phyloP scores from a whole-genome alignment of 1,140 invertebrate genomes.

The Zaprionus vittiger region DNA sequence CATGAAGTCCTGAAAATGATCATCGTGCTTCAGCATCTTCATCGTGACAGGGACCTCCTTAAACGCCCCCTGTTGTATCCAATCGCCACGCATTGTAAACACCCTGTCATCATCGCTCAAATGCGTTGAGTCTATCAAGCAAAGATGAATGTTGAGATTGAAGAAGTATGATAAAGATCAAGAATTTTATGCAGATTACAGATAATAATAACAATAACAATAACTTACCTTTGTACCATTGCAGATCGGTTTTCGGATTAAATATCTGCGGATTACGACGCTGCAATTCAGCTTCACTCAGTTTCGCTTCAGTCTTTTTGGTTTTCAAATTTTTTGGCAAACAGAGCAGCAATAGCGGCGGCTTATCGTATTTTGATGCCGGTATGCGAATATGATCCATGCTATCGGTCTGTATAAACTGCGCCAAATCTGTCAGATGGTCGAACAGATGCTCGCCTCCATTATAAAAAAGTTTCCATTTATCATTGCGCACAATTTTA shows the following conservation, averaged over 20 bases:
- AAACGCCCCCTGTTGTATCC: conserved; percentile 86
- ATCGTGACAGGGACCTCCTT: conserved; percentile 91
- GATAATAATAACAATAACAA: neutral
- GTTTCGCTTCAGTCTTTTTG: conserved; percentile 79
- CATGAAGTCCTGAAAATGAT: conserved; percentile 89
- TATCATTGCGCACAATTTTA: conserved; percentile 85
- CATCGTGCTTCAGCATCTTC: conserved; percentile 89
- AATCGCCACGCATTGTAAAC: conserved; percentile 88
- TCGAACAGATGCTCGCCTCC: conserved; percentile 51
- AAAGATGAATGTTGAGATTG: neutral
- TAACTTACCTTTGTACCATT: conserved; percentile 87
- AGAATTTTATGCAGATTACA: neutral
- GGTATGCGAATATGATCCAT: conserved; percentile 87
- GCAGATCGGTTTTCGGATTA: conserved; percentile 86
- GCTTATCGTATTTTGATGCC: conserved; percentile 93
- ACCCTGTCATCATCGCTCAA: conserved; percentile 87
- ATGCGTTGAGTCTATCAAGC: conserved; percentile 86
- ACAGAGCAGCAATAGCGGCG: conserved; percentile 89
- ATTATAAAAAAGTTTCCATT: conserved; percentile 62
- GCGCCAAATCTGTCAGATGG: conserved; percentile 63
- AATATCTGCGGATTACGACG: conserved; percentile 75
- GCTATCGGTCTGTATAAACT: conserved; percentile 65
- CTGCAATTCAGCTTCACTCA: conserved; percentile 70
- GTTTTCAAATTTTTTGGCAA: conserved; percentile 83
- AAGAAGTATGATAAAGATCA: neutral